These are phyloP conservation scores for Hydractinia echinata DNA, from an alignment of 30 jellyfish, hydroid and myxozoan species.

Conservation along the genomic window DNA sequence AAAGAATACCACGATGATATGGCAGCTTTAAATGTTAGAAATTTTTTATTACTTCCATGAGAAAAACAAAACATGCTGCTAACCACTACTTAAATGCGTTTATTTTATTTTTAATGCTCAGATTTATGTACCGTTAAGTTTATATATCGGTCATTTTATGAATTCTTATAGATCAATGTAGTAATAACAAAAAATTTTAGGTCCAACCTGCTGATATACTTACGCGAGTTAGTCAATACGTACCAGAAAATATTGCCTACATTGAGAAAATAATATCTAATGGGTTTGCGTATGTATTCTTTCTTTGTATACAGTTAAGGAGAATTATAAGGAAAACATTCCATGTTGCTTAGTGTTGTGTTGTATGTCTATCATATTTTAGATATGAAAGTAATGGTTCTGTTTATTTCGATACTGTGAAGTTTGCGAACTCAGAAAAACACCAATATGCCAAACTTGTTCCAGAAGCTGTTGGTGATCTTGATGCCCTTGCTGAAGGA, in stretches of 20 bases:
- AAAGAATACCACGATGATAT: slow-evolving; percentile 91
- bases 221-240: slow-evolving; percentile 94
- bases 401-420: slow-evolving; percentile 90
- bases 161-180: background rate
- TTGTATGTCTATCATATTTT: background rate
- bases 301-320: background rate
- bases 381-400: slow-evolving; percentile 92
- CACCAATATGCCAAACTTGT: slow-evolving; percentile 95
- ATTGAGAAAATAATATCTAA: slow-evolving; percentile 69
- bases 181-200: slow-evolving; percentile 14
- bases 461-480: slow-evolving; percentile 98
- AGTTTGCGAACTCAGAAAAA: slow-evolving; percentile 59
- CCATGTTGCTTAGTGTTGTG: background rate
- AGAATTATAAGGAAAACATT: background rate
- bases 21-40: slow-evolving; percentile 78
- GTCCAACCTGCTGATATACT: slow-evolving; percentile 81
- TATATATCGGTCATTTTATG: background rate
- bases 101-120: background rate
- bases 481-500: slow-evolving; percentile 94
- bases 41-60: background rate
- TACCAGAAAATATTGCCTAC: slow-evolving; percentile 84
- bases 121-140: background rate
- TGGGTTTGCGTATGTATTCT: slow-evolving; percentile 84
- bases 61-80: background rate
- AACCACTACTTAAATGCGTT: background rate